Percentiles rank a stretch among this genome's conserved stretches.
Evolutionary conservation across 2,113 vertebrate genomes (phyloP).

Genomic region (Orycteropus afer): DNA sequence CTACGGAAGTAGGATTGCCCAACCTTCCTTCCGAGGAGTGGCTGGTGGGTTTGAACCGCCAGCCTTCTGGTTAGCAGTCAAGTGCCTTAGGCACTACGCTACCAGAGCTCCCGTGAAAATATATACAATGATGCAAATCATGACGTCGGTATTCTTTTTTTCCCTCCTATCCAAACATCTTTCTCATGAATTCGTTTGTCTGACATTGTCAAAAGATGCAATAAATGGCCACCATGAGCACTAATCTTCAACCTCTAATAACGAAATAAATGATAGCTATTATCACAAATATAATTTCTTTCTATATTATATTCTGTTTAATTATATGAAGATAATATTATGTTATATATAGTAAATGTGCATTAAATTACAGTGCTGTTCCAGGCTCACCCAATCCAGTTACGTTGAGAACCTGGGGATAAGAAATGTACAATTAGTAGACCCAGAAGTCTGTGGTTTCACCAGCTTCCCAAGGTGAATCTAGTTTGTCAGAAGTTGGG

Average conservation of each 20-base stretch:
- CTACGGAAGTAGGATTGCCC: too few species aligned
- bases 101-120: too few species aligned
- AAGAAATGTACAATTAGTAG: not conserved
- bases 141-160: not conserved
- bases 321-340: not conserved
- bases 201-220: not conserved
- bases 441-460: not conserved
- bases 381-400: not conserved
- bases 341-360: not conserved
- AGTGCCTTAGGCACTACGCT: too few species aligned
- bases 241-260: not conserved
- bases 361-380: not conserved
- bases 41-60: too few species aligned
- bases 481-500: not conserved
- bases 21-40: too few species aligned
- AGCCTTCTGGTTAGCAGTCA: too few species aligned
- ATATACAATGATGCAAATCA: not conserved
- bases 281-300: not conserved
- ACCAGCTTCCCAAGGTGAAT: not conserved
- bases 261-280: not conserved
- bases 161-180: not conserved
- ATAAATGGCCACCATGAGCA: not conserved
- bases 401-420: not conserved
- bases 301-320: not conserved
- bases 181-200: slow-evolving; percentile 27